These are phyloP conservation scores for Drosophila ficusphila DNA, from an alignment of 1,140 invertebrate species.

Conservation along the genomic window DNA sequence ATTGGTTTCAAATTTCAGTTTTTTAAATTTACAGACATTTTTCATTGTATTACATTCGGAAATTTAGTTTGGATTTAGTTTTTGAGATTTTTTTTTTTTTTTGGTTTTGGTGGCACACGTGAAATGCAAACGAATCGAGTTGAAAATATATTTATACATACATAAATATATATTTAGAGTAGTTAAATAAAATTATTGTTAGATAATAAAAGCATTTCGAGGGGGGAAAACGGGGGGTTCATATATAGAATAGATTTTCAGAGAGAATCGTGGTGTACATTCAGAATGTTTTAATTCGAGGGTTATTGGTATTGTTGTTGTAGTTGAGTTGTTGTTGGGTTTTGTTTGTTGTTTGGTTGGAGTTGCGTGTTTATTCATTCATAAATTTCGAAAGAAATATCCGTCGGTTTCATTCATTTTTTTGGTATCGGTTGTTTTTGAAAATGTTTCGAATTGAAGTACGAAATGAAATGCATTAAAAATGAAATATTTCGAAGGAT, in stretches of 20 bases:
- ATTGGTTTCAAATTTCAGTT: constrained; percentile 17
- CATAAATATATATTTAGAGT: constrained; percentile 76
- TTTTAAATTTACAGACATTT: constrained; percentile 23
- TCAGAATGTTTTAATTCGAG: constrained; percentile 53
- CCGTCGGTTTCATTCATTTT: constrained; percentile 44
- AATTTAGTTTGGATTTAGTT: constrained; percentile 29
- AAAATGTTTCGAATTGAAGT: constrained; percentile 68
- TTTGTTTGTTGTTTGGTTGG: constrained; percentile 49
- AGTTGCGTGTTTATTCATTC: constrained; percentile 43
- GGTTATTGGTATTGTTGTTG: constrained; percentile 53
- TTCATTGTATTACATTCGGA: constrained; percentile 5
- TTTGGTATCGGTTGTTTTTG: constrained; percentile 36
- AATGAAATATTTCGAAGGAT: constrained; percentile 66
- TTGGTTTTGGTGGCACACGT: constrained; percentile 53
- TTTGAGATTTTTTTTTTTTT: too few relatives aligned
- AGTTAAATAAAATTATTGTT: constrained; percentile 76
- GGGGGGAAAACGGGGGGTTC: constrained; percentile 33
- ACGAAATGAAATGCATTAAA: constrained; percentile 78
- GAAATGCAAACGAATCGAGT: constrained; percentile 80
- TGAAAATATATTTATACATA: constrained; percentile 73
- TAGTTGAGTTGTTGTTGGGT: constrained; percentile 65
- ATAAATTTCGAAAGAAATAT: constrained; percentile 48
- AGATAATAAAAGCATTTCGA: constrained; percentile 75
- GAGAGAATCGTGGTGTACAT: constrained; percentile 72
- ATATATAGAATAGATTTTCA: constrained; percentile 64